Percentiles rank a stretch among this genome's conserved stretches.
phyloP scores from a whole-genome alignment of 2,113 vertebrate species.

The Paradoxurus hermaphroditus region DNA sequence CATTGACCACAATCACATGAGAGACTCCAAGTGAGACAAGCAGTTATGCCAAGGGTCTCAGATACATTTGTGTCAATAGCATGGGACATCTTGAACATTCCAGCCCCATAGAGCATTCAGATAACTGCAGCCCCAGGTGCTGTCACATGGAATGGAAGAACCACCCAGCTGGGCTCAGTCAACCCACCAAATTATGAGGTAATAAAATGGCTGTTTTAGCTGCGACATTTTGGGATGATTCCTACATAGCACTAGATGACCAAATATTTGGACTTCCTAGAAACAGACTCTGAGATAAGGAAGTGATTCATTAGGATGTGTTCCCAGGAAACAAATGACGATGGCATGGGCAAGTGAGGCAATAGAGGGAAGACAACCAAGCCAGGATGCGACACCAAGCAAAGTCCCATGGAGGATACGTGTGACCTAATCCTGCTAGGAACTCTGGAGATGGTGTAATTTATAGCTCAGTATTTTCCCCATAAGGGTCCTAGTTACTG shows the following conservation, averaged over 20 bases:
- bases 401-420: not conserved
- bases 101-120: not conserved
- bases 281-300: not conserved
- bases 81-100: not conserved
- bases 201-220: not conserved
- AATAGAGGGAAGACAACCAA: not conserved
- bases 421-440: not conserved
- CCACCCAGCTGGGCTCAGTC: not conserved
- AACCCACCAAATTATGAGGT: not conserved
- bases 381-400: not conserved
- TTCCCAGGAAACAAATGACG: not conserved
- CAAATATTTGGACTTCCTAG: not conserved
- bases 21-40: not conserved
- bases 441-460: not conserved
- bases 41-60: not conserved
- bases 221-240: not conserved
- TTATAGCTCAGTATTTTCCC: too few relatives aligned
- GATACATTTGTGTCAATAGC: rapidly evolving
- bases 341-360: not conserved
- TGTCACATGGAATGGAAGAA: not conserved
- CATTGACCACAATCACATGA: not conserved
- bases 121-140: not conserved
- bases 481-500: not conserved
- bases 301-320: not conserved
- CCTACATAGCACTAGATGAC: not conserved